These are phyloP conservation scores for Pterocles orientalis DNA, from an alignment of 2,113 vertebrate genomes.

Conservation along the genomic window DNA sequence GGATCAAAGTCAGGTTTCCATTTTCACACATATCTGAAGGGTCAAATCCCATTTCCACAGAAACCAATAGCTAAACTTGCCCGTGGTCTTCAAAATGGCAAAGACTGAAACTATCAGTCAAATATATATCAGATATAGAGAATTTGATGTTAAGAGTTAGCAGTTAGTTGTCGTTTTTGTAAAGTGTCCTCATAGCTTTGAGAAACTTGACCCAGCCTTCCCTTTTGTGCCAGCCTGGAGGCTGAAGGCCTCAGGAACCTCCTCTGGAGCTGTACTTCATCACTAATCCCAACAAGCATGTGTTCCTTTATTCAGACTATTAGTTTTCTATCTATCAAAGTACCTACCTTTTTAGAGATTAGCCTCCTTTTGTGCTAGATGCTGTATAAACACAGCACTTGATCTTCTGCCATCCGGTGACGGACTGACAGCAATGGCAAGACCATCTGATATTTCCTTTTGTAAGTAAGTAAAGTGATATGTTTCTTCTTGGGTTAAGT, in stretches of 20 bases:
- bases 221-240: neutral
- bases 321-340: neutral
- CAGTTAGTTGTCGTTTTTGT: fast-evolving
- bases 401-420: neutral
- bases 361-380: neutral
- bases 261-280: neutral
- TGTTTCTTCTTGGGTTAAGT: neutral
- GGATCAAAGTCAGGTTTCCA: neutral
- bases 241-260: neutral
- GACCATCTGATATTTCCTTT: neutral
- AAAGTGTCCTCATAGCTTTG: neutral
- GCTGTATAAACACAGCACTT: neutral
- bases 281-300: neutral
- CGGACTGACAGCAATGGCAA: neutral
- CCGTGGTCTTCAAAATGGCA: neutral
- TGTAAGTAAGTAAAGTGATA: neutral
- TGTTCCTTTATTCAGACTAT: neutral
- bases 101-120: neutral
- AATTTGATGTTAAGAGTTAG: neutral
- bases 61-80: neutral
- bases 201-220: neutral
- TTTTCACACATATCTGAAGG: neutral
- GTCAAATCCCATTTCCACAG: neutral
- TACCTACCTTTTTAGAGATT: neutral
- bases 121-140: neutral